Base-by-base conservation (phyloP, 2,113 vertebrate genomes). In the Alethe castanea region DNA sequence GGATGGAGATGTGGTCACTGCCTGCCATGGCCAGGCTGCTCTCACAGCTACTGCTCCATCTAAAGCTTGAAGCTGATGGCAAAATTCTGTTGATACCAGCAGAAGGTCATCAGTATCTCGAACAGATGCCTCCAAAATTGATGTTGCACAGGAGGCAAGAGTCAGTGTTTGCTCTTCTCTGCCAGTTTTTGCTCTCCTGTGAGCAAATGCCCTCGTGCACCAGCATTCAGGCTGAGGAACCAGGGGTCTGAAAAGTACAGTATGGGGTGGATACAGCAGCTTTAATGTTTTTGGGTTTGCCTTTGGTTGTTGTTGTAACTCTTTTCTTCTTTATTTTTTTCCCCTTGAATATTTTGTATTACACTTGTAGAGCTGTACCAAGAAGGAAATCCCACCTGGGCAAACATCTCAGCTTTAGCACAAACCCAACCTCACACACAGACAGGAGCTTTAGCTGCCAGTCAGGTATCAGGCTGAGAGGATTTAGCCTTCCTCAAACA, bases 211-310 rank as follows among this genome's bases (percentile, higher is more conserved):
- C 18, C 64, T 24, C 36, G 2, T 2, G 4, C 14, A 35, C 2
- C 74, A 71, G 35, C 11, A 5, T 15, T 25, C 36, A 36, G 47
- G n/a, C 28, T 52, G 2, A 67, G 26, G 69, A 22, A 17, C 36
- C 26, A 11, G 0, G 0, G 4, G 35, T 31, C 78, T 54, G 73
- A 47, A 70, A 29, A 52, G 40, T 0, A 16, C 8, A 60, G 35
- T 38, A 35, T 0, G 23, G 62, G 29, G 12, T 5, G 33, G 31
- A 4, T 4, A 31, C 17, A 29, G 69, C 67, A 52, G 52, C 45
- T 66, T 45, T 35, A 45, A 19, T 7, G 7, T 4, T n/a, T 45
- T 57, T 50, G 56, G 25, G 28, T 42, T 56, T 67, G 15, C 11
- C 40, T 89, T 66, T 8, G 3, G 26, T 74, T 40, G 26, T 14